These are phyloP conservation scores for Leptonema lineaticorne DNA, from an alignment of 1,140 invertebrate genomes.

Conservation along the genomic window DNA sequence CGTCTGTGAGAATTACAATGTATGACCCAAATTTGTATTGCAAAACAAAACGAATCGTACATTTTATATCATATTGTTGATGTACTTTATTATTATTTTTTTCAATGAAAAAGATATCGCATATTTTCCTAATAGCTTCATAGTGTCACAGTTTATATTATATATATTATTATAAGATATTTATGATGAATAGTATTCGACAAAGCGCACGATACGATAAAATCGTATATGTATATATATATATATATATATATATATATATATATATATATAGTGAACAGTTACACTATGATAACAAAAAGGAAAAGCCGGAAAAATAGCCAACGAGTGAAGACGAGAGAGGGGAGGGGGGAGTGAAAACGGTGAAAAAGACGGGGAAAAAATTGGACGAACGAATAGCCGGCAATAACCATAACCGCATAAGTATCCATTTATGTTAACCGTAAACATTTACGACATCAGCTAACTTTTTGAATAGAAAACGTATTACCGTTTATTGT, in stretches of 20 bases:
- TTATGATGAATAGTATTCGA: neutral
- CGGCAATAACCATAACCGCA: slow-evolving; percentile 14
- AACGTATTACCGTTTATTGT: slow-evolving; percentile 16
- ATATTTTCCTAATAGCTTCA: neutral
- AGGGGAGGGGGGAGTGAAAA: no score
- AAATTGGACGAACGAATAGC: slow-evolving; percentile 17
- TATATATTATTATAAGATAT: neutral
- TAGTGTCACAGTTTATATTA: neutral
- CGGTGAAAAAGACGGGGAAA: neutral
- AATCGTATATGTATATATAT: neutral
- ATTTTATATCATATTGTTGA: no score
- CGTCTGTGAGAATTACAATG: no score
- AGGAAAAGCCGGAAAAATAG: no score
- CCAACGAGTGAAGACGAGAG: no score
- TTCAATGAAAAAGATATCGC: neutral
- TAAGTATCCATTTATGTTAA: slow-evolving; percentile 18
- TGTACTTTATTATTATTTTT: neutral
- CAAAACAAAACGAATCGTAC: no score
- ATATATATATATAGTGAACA: no score
- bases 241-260: no score
- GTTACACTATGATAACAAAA: slow-evolving; percentile 9
- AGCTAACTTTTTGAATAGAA: slow-evolving; percentile 14
- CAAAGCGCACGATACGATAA: neutral
- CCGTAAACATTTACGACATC: slow-evolving; percentile 15
- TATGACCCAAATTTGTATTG: no score